Conservation (phyloP, 1,140 invertebrate genomes). For the Euwallacea similis region DNA sequence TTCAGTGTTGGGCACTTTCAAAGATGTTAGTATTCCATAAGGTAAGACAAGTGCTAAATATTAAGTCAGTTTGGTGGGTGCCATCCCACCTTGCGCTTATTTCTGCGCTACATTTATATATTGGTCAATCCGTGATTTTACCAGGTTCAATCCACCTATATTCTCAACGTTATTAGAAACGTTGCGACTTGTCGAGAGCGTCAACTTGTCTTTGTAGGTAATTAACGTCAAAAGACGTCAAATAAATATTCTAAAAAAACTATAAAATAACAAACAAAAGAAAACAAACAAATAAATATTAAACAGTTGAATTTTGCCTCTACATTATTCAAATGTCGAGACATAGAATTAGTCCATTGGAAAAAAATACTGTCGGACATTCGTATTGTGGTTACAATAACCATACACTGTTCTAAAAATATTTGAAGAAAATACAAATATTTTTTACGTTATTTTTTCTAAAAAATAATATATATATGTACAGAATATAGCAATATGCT, state of each 20-base stretch:
- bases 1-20: not conserved
- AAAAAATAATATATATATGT: conserved; percentile 41
- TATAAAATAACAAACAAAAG: conserved; percentile 32
- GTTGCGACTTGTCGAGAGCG: not conserved
- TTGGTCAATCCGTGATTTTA: too few species aligned
- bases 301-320: not conserved
- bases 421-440: conserved; percentile 31
- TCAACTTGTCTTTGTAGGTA: not conserved
- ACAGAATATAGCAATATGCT: conserved; percentile 44
- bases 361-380: conserved; percentile 38
- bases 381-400: conserved; percentile 29
- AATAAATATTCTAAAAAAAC: conserved; percentile 28
- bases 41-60: conserved; percentile 21
- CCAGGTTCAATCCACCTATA: too few species aligned
- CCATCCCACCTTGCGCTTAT: too few species aligned
- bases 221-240: not conserved
- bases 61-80: conserved; percentile 17
- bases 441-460: conserved; percentile 38
- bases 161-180: too few species aligned
- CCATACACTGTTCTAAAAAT: conserved; percentile 32
- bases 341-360: conserved; percentile 27
- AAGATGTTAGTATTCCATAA: conserved; percentile 14
- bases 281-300: conserved; percentile 25
- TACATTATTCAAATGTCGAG: not conserved
- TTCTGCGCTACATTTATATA: too few species aligned